Percentiles rank a stretch among this genome's conserved stretches.
Conservation (phyloP, 53 echinoderm and acorn worm genomes). For the Henricia sp. region DNA sequence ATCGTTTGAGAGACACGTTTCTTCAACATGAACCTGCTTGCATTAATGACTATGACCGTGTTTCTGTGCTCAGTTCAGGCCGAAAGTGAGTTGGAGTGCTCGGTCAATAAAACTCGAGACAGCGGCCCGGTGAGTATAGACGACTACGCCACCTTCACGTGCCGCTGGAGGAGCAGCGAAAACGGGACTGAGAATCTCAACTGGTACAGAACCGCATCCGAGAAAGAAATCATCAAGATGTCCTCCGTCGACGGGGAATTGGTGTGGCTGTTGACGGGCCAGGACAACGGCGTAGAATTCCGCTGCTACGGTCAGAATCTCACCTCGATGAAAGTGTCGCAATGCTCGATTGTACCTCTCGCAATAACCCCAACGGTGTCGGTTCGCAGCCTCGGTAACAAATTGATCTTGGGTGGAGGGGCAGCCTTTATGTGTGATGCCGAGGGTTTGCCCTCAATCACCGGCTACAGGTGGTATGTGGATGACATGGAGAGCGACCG, state of each 20-base stretch:
- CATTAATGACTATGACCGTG: too few species aligned
- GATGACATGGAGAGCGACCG: not conserved
- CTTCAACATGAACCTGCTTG: too few species aligned
- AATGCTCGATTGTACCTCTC: constrained; percentile 19
- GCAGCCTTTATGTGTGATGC: constrained; percentile 26
- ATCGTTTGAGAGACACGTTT: too few species aligned
- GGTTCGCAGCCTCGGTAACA: not conserved
- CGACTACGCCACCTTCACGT: not conserved
- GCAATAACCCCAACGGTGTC: not conserved
- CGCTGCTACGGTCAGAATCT: constrained; percentile 10
- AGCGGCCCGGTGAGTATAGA: not conserved
- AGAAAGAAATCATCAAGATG: not conserved
- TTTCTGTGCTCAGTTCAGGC: too few species aligned
- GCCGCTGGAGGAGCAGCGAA: not conserved
- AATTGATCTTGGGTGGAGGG: not conserved
- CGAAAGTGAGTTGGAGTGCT: not conserved
- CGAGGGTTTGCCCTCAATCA: constrained; percentile 26
- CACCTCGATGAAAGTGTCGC: not conserved
- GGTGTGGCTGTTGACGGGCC: constrained; percentile 12
- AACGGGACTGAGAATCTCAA: not conserved
- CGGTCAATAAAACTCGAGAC: not conserved
- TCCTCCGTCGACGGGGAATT: constrained; percentile 9
- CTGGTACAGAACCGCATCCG: constrained; percentile 17
- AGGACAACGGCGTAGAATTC: constrained; percentile 47
- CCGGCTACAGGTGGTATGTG: constrained; percentile 24